A percentile compares a stretch with the other conserved stretches of the same genome.
phyloP scores from a whole-genome alignment of 2,797 vertebrate species.

The Sphaeramia orbicularis region DNA sequence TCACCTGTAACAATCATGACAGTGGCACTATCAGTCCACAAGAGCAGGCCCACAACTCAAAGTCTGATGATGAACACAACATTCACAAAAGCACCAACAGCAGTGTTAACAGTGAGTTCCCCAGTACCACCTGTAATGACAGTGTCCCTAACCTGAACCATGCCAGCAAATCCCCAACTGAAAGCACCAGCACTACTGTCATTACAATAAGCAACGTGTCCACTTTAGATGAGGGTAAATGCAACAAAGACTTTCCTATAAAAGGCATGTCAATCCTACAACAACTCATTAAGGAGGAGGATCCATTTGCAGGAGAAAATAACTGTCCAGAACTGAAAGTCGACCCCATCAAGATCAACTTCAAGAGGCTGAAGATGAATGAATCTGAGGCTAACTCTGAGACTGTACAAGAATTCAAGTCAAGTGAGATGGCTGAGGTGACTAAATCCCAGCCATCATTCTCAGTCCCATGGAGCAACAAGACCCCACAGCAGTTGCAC shows the following conservation, averaged over 20 bases:
- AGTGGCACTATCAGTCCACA: slow-evolving; percentile 58
- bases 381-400: slow-evolving; percentile 85
- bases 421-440: slow-evolving; percentile 56
- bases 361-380: slow-evolving; percentile 92
- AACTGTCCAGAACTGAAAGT: slow-evolving; percentile 84
- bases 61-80: slow-evolving; percentile 55
- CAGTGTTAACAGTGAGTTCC: slow-evolving; percentile 73
- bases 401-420: slow-evolving; percentile 61
- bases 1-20: slow-evolving; percentile 72
- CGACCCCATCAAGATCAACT: slow-evolving; percentile 94
- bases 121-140: slow-evolving; percentile 74
- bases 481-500: slow-evolving; percentile 92
- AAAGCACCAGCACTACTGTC: slow-evolving; percentile 81
- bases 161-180: slow-evolving; percentile 79
- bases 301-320: slow-evolving; percentile 61
- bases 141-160: slow-evolving; percentile 74
- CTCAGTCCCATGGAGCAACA: slow-evolving; percentile 84
- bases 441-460: slow-evolving; percentile 65
- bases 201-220: slow-evolving; percentile 76
- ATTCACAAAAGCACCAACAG: slow-evolving; percentile 83
- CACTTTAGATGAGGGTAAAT: slow-evolving; percentile 70
- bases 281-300: slow-evolving; percentile 81
- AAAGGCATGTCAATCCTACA: slow-evolving; percentile 84
- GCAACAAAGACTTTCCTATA: slow-evolving; percentile 78
- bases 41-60: slow-evolving; percentile 53